phyloP scores from a whole-genome alignment of 2,888 invertebrate genomes.

The Metalampra italica region DNA sequence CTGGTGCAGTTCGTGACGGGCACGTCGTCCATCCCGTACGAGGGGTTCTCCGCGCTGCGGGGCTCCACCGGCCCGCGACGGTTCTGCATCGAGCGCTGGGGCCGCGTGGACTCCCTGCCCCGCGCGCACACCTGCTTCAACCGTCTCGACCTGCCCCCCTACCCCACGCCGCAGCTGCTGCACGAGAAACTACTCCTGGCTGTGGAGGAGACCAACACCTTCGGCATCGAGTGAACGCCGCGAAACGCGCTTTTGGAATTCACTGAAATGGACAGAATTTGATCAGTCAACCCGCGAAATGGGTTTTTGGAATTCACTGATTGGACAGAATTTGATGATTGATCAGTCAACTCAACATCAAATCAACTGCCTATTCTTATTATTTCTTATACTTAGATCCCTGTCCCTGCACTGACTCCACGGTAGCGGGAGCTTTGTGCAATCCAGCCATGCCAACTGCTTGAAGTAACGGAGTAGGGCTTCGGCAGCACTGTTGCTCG shows the following conservation, averaged over 20 bases:
- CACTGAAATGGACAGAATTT: neutral
- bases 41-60: conserved; percentile 96
- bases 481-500: too few relatives aligned
- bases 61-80: conserved; percentile 97
- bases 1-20: conserved; percentile 98
- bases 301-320: too few relatives aligned
- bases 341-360: too few relatives aligned
- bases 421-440: too few relatives aligned
- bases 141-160: conserved; percentile 96
- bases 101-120: conserved; percentile 94
- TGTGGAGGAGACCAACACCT: conserved; percentile 97
- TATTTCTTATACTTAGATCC: too few relatives aligned
- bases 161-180: conserved; percentile 93
- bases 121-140: conserved; percentile 99
- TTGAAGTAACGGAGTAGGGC: too few relatives aligned
- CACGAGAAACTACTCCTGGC: conserved; percentile 95
- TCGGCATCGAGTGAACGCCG: conserved; percentile 91
- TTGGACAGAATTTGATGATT: too few relatives aligned
- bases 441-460: too few relatives aligned
- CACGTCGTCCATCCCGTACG: conserved; percentile 98
- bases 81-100: conserved; percentile 99
- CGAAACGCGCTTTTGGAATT: conserved; percentile 11
- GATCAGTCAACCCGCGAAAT: too few relatives aligned
- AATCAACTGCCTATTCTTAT: too few relatives aligned
- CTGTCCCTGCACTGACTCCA: too few relatives aligned